phyloP scores from a whole-genome alignment of 2,797 vertebrate species.

The Lithobates pipiens region DNA sequence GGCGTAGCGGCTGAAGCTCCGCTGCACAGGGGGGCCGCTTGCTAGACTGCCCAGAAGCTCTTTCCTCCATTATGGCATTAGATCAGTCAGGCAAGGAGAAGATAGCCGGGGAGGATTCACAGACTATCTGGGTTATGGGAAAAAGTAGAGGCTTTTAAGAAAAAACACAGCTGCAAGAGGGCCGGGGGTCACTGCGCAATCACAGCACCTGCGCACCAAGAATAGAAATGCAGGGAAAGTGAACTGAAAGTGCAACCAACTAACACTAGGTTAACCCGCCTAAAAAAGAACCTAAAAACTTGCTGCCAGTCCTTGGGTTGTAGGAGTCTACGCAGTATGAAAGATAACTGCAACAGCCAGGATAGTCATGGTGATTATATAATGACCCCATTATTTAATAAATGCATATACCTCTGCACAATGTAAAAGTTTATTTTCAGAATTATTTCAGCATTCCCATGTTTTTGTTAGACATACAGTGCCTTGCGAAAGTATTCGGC shows the following conservation, averaged over 20 bases:
- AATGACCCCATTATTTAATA: neutral
- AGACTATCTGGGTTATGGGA: slow-evolving; percentile 32
- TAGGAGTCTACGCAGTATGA: neutral
- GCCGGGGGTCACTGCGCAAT: slow-evolving; percentile 24
- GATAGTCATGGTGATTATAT: neutral
- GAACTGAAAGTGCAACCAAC: slow-evolving; percentile 44
- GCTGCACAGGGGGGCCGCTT: slow-evolving; percentile 3
- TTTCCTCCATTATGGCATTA: slow-evolving; percentile 54
- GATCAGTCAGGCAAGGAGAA: slow-evolving; percentile 56
- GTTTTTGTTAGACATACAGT: neutral
- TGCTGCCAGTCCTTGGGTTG: neutral
- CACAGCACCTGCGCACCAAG: slow-evolving; percentile 11
- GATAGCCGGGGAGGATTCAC: slow-evolving; percentile 31
- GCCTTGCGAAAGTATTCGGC: no score
- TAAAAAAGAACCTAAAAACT: neutral
- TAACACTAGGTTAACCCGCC: slow-evolving; percentile 3
- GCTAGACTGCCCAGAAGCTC: slow-evolving; percentile 47
- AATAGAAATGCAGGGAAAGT: slow-evolving; percentile 40
- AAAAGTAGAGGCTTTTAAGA: slow-evolving; percentile 54
- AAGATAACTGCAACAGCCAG: neutral
- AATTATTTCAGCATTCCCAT: no score
- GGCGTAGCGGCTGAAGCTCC: slow-evolving; percentile 14
- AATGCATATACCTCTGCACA: neutral
- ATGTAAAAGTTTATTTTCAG: neutral
- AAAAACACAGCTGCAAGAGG: slow-evolving; percentile 38